Percentiles rank a stretch among this genome's conserved stretches.
Evolutionary conservation across 2,797 vertebrate genomes (phyloP).

Genomic region (Acipenser transmontanus): DNA sequence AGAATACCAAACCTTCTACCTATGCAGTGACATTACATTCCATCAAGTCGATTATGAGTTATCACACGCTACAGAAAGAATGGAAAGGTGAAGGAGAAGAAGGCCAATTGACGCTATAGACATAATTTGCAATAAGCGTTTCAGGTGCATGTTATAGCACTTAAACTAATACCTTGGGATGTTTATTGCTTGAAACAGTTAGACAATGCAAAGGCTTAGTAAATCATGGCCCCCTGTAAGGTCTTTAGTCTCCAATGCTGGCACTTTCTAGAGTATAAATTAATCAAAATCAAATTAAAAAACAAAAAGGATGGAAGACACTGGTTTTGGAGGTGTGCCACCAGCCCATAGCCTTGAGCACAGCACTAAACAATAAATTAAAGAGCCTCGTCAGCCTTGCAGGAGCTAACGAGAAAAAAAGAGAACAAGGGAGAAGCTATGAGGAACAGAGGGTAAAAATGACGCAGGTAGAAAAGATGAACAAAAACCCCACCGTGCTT

Average conservation of each 20-base stretch:
- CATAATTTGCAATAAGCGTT: too few species aligned
- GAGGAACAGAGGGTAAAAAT: not conserved
- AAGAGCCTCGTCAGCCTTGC: not conserved
- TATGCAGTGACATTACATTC: too few species aligned
- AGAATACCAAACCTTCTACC: too few species aligned
- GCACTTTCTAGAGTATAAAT: not conserved
- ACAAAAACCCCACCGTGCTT: not conserved
- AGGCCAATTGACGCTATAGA: too few species aligned
- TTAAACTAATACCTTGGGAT: constrained; percentile 27
- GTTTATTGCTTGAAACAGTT: constrained; percentile 32
- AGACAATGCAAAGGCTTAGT: constrained; percentile 20
- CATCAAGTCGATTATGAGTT: too few species aligned
- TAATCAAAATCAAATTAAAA: not conserved
- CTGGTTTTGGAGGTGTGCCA: not conserved
- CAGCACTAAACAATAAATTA: not conserved
- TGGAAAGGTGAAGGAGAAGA: too few species aligned
- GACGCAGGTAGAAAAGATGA: not conserved
- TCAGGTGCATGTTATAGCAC: too few species aligned
- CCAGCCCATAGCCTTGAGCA: not conserved
- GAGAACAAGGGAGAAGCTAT: not conserved
- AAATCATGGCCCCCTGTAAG: not conserved
- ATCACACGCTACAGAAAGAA: too few species aligned
- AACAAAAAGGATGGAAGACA: not conserved
- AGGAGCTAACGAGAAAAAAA: not conserved
- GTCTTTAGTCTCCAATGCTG: not conserved